Conservation (phyloP, 2,113 vertebrate genomes). For the Sinocyclocheilus anshuiensis region DNA sequence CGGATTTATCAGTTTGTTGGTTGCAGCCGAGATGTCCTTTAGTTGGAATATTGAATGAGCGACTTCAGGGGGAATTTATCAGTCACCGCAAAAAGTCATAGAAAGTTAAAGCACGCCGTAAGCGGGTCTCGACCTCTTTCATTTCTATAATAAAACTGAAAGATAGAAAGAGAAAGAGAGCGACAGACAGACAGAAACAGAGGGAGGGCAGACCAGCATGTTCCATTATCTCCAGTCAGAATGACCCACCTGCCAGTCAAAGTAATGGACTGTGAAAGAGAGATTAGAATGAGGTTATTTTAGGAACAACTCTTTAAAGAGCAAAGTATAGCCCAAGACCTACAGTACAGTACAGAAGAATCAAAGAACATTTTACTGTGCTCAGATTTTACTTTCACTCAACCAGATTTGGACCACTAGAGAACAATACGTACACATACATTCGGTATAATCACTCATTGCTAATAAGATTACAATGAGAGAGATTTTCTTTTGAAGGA, state of each 20-base stretch:
- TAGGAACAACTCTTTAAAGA: slow-evolving; percentile 41
- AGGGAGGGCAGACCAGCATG: slow-evolving; percentile 66
- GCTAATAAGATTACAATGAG: background rate
- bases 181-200: slow-evolving; percentile 11
- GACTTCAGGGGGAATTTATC: slow-evolving; percentile 74
- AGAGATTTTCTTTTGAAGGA: background rate
- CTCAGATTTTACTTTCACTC: background rate
- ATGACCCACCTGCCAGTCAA: slow-evolving; percentile 75
- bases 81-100: slow-evolving; percentile 70
- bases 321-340: slow-evolving; percentile 16
- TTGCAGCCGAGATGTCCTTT: slow-evolving; percentile 69
- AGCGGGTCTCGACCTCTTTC: slow-evolving; percentile 59
- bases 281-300: slow-evolving; percentile 59
- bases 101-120: slow-evolving; percentile 72
- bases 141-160: slow-evolving; percentile 37
- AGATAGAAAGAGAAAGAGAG: slow-evolving; percentile 28
- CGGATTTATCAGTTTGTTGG: slow-evolving; percentile 69
- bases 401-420: background rate
- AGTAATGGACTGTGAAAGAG: slow-evolving; percentile 63
- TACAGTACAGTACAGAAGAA: slow-evolving; percentile 6
- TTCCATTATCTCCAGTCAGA: slow-evolving; percentile 70
- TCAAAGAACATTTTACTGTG: background rate
- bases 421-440: background rate
- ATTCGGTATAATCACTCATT: background rate
- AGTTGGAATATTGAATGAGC: slow-evolving; percentile 68